Evolutionary conservation across 2,888 invertebrate species (phyloP).

Genomic region (Mythimna loreyi): DNA sequence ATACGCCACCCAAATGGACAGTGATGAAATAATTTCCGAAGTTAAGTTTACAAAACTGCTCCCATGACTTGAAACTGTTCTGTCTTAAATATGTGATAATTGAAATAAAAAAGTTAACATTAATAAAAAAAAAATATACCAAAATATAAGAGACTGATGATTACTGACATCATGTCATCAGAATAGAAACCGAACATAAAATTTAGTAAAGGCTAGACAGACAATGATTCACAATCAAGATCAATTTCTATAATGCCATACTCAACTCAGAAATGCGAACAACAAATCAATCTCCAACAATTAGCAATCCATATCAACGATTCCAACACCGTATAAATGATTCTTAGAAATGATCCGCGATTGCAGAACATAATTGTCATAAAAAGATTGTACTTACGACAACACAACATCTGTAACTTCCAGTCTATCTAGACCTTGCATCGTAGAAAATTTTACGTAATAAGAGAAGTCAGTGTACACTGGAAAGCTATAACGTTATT

Average conservation of each 20-base stretch:
- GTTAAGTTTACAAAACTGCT: too few species aligned
- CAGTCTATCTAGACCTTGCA: not conserved
- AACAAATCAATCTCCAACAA: slow-evolving; percentile 55
- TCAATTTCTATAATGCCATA: slow-evolving; percentile 20
- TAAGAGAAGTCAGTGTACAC: not conserved
- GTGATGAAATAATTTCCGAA: not conserved
- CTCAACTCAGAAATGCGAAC: slow-evolving; percentile 23
- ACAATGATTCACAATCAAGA: slow-evolving; percentile 13
- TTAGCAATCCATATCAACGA: slow-evolving; percentile 41
- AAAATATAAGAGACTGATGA: too few species aligned
- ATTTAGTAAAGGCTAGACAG: not conserved
- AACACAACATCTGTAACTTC: not conserved
- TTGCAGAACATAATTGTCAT: slow-evolving; percentile 66
- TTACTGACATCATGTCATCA: too few species aligned
- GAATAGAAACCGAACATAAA: not conserved
- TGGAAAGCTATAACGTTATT: not conserved
- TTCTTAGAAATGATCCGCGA: slow-evolving; percentile 63
- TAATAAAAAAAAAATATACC: too few species aligned
- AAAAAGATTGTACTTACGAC: slow-evolving; percentile 42
- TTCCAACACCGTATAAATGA: slow-evolving; percentile 40
- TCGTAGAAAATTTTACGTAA: not conserved
- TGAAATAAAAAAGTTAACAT: too few species aligned
- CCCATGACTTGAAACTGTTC: too few species aligned
- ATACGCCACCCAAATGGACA: slow-evolving; percentile 3
- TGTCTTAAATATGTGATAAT: too few species aligned